These are phyloP conservation scores for Pammene aurita DNA, from an alignment of 2,888 invertebrate species.

Conservation along the genomic window DNA sequence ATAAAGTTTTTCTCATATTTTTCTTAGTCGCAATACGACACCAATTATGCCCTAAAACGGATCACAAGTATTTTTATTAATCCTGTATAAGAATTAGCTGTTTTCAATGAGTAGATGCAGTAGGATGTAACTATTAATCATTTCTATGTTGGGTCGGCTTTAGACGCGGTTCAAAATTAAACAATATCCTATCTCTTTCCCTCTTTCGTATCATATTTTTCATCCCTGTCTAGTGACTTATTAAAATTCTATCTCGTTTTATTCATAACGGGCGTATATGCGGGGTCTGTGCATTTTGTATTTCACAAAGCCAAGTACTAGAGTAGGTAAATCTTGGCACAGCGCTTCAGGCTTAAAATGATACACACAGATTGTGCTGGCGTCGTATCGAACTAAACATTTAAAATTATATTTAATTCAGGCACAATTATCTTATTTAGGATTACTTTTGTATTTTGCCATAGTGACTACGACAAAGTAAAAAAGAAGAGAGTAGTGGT, in stretches of 20 bases:
- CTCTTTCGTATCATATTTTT: not conserved
- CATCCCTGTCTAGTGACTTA: slow-evolving; percentile 23
- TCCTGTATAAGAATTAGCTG: no score
- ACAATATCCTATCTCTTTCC: slow-evolving; percentile 12
- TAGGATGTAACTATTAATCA: not conserved
- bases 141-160: slow-evolving; percentile 14
- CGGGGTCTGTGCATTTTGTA: slow-evolving; percentile 32
- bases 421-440: no score
- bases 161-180: slow-evolving; percentile 6
- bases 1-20: no score
- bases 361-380: slow-evolving; percentile 1
- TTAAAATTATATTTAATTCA: not conserved
- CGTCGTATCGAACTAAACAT: not conserved
- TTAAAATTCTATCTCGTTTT: slow-evolving; percentile 32
- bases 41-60: no score
- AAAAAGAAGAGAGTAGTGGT: no score
- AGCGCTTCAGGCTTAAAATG: slow-evolving; percentile 4
- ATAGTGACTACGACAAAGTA: no score
- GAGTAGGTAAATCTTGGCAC: slow-evolving; percentile 24
- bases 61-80: no score
- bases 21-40: no score
- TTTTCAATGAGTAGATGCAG: no score
- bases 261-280: slow-evolving; percentile 32
- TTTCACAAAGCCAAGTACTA: slow-evolving; percentile 31
- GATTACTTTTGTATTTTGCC: no score